Base-by-base conservation (phyloP, 2,113 vertebrate species). In the Pachycephala philippinensis region DNA sequence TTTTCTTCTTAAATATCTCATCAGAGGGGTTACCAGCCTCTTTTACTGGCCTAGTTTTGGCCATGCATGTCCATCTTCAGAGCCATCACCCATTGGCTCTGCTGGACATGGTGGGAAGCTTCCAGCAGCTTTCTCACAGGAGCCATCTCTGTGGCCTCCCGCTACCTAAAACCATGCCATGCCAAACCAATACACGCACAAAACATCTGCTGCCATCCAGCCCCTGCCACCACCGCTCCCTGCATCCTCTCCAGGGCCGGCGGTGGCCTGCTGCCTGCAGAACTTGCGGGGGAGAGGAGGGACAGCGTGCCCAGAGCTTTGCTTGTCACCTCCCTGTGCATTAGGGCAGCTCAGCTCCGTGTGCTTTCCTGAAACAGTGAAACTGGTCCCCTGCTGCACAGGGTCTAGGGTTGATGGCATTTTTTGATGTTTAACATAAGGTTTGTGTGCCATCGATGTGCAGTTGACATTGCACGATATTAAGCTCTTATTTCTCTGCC, bases 371-470 rank as follows among this genome's bases (percentile, higher is more conserved):
- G 24, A 3, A n/a, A 0, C 16, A 17, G 7, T 11, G 40, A 1
- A 1, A 1, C 9, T 6, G 37, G 0, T 19, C 3, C 17, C 4
- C 30, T 26, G 26, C 39, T 40, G n/a, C 23, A 1, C 22, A 0
- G 6, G 18, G 30, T 26, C 16, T 23, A 1, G 45, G 23, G 15
- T 18, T n/a, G 20, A 17, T 1, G 16, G 10, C 15, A 0, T 59
- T 85, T 47, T 61, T 50, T 2, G 7, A 2, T 26, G n/a, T n/a
- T 27, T 20, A 23, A 3, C 22, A 13, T 10, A 27, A 26, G 22
- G 13, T 52, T 35, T 12, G 56, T 3, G 30, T 45, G 40, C 35
- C n/a, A 1, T 2, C 9, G 27, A 3, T 53, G 10, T 19, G 49
- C 64, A 35, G 33, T 10, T 56, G 54, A 2, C 7, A 7, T 17